phyloP scores from a whole-genome alignment of 2,113 vertebrate species.

The Perca fluviatilis region DNA sequence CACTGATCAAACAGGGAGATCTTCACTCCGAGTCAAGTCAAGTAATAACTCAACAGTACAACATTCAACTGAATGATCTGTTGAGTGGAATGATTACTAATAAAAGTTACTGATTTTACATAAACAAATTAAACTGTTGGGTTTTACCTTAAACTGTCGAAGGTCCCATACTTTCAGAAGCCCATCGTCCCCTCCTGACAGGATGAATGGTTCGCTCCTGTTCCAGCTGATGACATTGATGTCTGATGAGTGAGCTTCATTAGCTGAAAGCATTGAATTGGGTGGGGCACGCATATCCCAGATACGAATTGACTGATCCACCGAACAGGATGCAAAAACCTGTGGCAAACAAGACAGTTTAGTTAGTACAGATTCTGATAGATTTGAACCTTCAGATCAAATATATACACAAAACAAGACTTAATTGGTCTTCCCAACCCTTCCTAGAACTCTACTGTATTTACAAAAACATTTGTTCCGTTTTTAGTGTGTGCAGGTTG shows the following conservation, averaged over 20 bases:
- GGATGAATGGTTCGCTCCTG: constrained; percentile 89
- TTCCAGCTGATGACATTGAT: constrained; percentile 95
- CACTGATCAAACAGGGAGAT: neutral
- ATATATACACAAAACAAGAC: constrained; percentile 3
- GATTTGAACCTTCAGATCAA: neutral
- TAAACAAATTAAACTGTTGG: neutral
- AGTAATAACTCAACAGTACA: neutral
- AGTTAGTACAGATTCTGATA: neutral
- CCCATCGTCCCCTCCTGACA: constrained; percentile 92
- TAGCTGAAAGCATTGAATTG: constrained; percentile 89
- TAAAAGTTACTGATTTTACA: neutral
- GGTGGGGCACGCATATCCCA: constrained; percentile 91
- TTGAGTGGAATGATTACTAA: neutral
- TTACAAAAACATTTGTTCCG: neutral
- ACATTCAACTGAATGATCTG: neutral
- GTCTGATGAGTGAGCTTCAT: constrained; percentile 87
- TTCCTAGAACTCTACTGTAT: neutral
- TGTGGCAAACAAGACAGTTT: constrained; percentile 50
- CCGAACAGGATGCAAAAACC: constrained; percentile 94
- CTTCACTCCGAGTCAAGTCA: neutral
- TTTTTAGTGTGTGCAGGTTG: neutral
- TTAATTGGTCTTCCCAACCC: neutral
- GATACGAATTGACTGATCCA: constrained; percentile 89
- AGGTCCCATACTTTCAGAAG: constrained; percentile 92
- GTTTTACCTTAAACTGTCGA: constrained; percentile 89